Evolutionary conservation across 2,113 vertebrate genomes (phyloP).

Genomic region (Diphyllodes magnificus): DNA sequence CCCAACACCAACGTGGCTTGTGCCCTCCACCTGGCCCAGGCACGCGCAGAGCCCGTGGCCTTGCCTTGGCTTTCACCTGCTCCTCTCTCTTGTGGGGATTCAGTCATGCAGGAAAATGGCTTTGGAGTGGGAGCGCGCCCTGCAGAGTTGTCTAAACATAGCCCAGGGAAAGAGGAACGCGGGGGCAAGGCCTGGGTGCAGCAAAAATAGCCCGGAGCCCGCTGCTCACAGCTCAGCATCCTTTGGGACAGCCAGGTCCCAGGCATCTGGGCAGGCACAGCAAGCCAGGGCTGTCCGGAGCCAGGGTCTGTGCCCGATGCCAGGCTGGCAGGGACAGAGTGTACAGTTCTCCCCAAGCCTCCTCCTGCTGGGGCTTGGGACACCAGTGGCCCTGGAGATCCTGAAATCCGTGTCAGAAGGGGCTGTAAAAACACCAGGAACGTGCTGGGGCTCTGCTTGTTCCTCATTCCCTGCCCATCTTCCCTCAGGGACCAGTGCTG

Average conservation of each 20-base stretch:
- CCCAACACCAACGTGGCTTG: not conserved
- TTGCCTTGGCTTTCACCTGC: not conserved
- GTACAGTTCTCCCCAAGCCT: not conserved
- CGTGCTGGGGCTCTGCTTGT: not conserved
- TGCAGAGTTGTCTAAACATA: constrained; percentile 52
- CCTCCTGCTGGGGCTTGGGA: not conserved
- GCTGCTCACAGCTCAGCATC: not conserved
- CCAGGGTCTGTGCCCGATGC: not conserved
- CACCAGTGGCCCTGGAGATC: not conserved
- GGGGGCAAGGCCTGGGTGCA: not conserved
- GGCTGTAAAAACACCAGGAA: not conserved
- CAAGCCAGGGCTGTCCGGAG: not conserved
- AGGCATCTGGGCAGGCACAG: not conserved
- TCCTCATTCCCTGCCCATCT: not conserved
- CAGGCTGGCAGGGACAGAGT: not conserved
- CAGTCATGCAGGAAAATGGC: not conserved
- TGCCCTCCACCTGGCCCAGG: not conserved
- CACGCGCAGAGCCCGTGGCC: not conserved
- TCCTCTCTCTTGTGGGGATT: not conserved
- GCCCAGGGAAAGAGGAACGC: not conserved
- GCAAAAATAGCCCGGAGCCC: not conserved
- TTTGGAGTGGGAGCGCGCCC: not conserved
- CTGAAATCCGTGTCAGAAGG: not conserved
- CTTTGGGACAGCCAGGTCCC: not conserved
- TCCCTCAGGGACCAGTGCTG: not conserved